Percentiles rank a stretch among this genome's conserved stretches.
These are phyloP conservation scores for Drosophila paracracens DNA, from an alignment of 2,888 invertebrate species.

Conservation along the genomic window DNA sequence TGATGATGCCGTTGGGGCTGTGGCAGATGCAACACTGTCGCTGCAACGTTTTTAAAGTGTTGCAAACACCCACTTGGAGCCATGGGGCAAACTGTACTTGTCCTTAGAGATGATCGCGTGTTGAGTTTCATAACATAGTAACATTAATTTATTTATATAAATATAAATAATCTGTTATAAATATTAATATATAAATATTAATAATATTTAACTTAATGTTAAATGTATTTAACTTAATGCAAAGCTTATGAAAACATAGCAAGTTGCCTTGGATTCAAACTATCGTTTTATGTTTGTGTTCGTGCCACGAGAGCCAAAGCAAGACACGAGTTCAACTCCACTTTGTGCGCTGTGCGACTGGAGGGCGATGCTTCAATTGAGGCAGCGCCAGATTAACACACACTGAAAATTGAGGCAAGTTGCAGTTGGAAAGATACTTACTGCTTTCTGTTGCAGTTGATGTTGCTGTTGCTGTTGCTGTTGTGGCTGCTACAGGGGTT, in stretches of 20 bases:
- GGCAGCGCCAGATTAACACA: slow-evolving; percentile 65
- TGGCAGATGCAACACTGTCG: slow-evolving; percentile 34
- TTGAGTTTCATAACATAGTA: neutral
- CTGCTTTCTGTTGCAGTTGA: slow-evolving; percentile 1
- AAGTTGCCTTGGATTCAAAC: too few species aligned
- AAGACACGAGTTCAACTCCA: neutral
- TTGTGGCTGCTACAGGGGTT: slow-evolving; percentile 21
- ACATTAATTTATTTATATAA: neutral
- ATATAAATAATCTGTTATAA: too few species aligned
- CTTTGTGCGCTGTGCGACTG: slow-evolving; percentile 5
- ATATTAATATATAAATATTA: too few species aligned
- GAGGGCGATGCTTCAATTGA: slow-evolving; percentile 59
- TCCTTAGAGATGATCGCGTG: slow-evolving; percentile 7
- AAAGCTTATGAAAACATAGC: too few species aligned
- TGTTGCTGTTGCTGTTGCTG: slow-evolving; percentile 21
- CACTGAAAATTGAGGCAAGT: slow-evolving; percentile 52
- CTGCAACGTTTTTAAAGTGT: slow-evolving; percentile 58
- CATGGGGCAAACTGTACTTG: slow-evolving; percentile 22
- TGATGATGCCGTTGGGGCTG: slow-evolving; percentile 19
- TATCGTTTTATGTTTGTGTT: neutral
- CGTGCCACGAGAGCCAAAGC: neutral
- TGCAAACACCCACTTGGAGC: slow-evolving; percentile 63
- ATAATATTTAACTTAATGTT: too few species aligned
- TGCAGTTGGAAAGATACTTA: slow-evolving; percentile 41
- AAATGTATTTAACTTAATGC: too few species aligned